Evolutionary conservation across 1,140 invertebrate species (phyloP), one percentile per base, ranked within the genome.

Genomic region (Tetramorium simillimum): DNA sequence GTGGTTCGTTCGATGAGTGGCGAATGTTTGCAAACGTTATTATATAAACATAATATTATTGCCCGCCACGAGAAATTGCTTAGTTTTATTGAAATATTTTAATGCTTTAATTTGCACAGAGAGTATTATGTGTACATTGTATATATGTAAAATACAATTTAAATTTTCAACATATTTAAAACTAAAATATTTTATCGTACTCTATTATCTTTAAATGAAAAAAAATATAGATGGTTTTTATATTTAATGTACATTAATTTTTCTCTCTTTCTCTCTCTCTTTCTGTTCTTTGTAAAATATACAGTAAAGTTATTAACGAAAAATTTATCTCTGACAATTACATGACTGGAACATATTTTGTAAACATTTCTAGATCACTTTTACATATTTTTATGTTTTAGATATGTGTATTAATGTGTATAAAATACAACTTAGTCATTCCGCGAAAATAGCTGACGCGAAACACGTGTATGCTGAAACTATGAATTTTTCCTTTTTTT

Each of bases 21-120:
- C 65, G 18, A 37, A 84, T 37, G 14, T 82, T 82, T 73, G 24
- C 69, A 75, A 84, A 84, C 24, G 33, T 84, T 81, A 81, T 56
- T 82, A 84, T 49, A 84, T 24, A 75, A 49, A 60, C 72, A 43
- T 60, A 84, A 84, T 75, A 28, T 60, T 60, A 49, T 49, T 62
- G 51, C 3, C 40, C 28, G 18, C 14, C 5, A 37, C 28, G 51
- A 60, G 69, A 46, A 28, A 60, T 21, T 28, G 28, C 6, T 46
- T 60, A 46, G 40, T 28, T 60, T 75, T 1, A 18, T 49, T 73
- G 40, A 73, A 37, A 21, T 18, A 84, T 62, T 40, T 73, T 73
- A n/a, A 58, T 46, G 18, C 7, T 43, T 40, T 46, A 58, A 67
- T 43, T 80, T 37, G 18, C 18, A 46, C 16, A 9, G 4, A 43